Base-by-base conservation (phyloP, 2,113 vertebrate species). In the Paraplagusia blochii region DNA sequence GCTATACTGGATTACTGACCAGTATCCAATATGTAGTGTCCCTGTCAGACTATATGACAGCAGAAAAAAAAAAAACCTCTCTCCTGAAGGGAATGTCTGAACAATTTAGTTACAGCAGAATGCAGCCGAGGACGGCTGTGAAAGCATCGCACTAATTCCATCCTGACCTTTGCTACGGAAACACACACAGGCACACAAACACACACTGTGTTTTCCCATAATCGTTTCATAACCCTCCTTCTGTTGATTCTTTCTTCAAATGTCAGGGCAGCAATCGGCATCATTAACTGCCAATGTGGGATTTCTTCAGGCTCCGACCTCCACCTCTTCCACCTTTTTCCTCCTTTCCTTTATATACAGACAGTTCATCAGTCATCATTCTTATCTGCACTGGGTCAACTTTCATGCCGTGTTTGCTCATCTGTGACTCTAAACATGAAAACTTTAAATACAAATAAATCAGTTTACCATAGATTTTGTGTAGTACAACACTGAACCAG, bases 251-350 rank as follows among this genome's bases (percentile, higher is more conserved):
- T 36, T n/a, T 50, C 43, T 52, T 53, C 33, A 55, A 72, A 65
- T 60, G 58, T 55, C 59, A 72, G 52, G 14, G 34, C 45, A 43
- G 34, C 56, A 67, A 61, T 42, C 29, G 43, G 56, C 58, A 79
- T 71, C 45, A 56, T 46, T 79, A 68, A 64, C 53, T 73, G 66
- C 57, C 63, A 53, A 11, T 12, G 45, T 54, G 46, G 29, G 65
- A 76, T 70, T 29, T 42, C 60, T 50, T 63, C 60, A 58, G 17
- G 46, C 39, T 36, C n/a, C 66, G 44, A 52, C 33, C 52, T 49
- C 52, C 52, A 19, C 49, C 46, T 43, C 29, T 50, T 46, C 9
- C 44, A 57, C 47, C 36, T 63, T 16, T 33, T 49, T 49, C 9
- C 19, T 58, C n/a, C n/a, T n/a, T n/a, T 44, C 58, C 22, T 2